Evolutionary conservation across 2,113 vertebrate species (phyloP).

Genomic region (Vidua macroura): DNA sequence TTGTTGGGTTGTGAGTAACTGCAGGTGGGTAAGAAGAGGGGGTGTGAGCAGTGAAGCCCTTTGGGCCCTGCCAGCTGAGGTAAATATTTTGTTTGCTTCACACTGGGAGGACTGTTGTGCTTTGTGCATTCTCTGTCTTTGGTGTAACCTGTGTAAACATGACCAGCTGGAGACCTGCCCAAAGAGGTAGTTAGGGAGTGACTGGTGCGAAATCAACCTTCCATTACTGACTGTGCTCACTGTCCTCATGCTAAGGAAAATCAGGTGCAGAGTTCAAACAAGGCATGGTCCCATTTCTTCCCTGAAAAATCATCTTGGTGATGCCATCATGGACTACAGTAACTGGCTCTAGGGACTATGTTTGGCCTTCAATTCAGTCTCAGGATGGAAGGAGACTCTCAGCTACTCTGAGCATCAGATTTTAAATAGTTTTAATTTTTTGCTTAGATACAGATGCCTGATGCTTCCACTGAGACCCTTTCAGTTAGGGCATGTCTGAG

Average conservation of each 20-base stretch:
- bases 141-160: neutral
- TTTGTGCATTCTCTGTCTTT: neutral
- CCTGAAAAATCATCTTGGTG: neutral
- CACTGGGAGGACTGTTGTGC: fast-evolving
- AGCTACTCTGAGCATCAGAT: neutral
- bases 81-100: neutral
- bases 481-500: neutral
- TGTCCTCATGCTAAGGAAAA: neutral
- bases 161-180: neutral
- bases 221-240: neutral
- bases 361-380: neutral
- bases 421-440: neutral
- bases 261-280: neutral
- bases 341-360: neutral
- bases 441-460: neutral
- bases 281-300: neutral
- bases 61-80: neutral
- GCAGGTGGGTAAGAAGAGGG: neutral
- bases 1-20: neutral
- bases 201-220: neutral
- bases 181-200: neutral
- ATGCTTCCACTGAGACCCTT: neutral
- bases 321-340: neutral
- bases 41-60: neutral
- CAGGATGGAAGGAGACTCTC: neutral